Conservation (phyloP, 1,140 invertebrate species). For the Drosophila bifasciata region DNA sequence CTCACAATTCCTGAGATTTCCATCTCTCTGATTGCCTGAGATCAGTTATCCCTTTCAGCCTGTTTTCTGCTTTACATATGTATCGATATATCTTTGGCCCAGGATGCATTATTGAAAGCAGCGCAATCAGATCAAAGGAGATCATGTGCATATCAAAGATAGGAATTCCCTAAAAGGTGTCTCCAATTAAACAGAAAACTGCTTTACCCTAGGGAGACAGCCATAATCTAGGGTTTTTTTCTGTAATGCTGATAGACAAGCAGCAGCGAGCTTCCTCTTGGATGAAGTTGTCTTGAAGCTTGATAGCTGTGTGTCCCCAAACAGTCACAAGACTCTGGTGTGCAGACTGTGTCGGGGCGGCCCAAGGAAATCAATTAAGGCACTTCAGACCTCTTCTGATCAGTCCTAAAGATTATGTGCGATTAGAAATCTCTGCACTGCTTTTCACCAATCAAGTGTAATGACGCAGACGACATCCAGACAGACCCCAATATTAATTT, state of each 20-base stretch:
- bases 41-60: no score
- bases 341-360: no score
- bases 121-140: no score
- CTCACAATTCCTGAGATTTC: not conserved
- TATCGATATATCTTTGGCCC: no score
- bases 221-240: not conserved
- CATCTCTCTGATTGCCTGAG: no score
- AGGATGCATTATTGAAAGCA: no score
- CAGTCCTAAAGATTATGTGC: slow-evolving; percentile 4
- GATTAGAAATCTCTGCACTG: slow-evolving; percentile 14
- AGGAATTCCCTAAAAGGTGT: no score
- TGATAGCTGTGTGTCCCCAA: slow-evolving; percentile 19
- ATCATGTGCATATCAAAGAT: no score
- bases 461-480: slow-evolving; percentile 13
- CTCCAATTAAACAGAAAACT: no score
- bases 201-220: not conserved
- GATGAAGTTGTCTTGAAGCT: slow-evolving; percentile 42
- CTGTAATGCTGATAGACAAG: not conserved
- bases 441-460: slow-evolving; percentile 39
- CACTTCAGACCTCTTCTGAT: slow-evolving; percentile 8
- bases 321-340: slow-evolving; percentile 44
- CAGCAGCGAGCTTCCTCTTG: not conserved
- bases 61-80: no score
- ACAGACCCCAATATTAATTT: slow-evolving; percentile 3
- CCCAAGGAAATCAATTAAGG: slow-evolving; percentile 21